A percentile compares a stretch with the other conserved stretches of the same genome.
Evolutionary conservation across 2,797 vertebrate genomes (phyloP).

Genomic region (Meda fulgida): DNA sequence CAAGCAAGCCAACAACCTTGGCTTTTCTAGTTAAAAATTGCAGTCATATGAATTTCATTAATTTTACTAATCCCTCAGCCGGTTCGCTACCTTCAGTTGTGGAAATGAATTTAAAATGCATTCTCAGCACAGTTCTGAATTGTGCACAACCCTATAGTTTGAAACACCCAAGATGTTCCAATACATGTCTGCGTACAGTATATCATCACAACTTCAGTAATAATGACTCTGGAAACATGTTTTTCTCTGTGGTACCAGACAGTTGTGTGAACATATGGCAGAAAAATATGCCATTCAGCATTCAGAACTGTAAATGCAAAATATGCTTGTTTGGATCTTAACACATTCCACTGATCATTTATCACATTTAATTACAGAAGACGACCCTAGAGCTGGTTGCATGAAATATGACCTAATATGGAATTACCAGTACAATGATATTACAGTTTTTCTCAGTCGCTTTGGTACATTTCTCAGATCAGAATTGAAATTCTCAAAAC

Average conservation of each 20-base stretch:
- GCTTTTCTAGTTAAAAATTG: background rate
- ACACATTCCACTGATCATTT: constrained; percentile 19
- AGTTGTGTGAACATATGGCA: constrained; percentile 42
- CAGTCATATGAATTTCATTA: background rate
- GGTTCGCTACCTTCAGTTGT: background rate
- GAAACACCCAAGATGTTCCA: background rate
- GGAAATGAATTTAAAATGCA: background rate
- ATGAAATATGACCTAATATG: constrained; percentile 51
- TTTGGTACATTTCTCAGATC: background rate
- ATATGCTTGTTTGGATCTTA: constrained; percentile 8
- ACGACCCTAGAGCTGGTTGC: constrained; percentile 39
- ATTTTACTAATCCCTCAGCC: background rate
- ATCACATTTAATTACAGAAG: constrained; percentile 51
- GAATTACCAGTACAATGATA: constrained; percentile 9
- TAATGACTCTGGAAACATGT: constrained; percentile 40
- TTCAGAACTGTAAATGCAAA: constrained; percentile 22
- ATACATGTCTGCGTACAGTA: constrained; percentile 20
- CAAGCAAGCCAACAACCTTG: background rate
- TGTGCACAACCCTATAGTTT: background rate
- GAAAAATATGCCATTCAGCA: constrained; percentile 34
- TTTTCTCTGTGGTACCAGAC: constrained; percentile 37
- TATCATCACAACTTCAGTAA: constrained; percentile 53
- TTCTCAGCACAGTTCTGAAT: background rate
- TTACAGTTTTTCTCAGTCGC: background rate
- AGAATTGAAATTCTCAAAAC: no score